Evolutionary conservation across 2,888 invertebrate genomes (phyloP).

Genomic region (Neoitamus cyanurus): DNA sequence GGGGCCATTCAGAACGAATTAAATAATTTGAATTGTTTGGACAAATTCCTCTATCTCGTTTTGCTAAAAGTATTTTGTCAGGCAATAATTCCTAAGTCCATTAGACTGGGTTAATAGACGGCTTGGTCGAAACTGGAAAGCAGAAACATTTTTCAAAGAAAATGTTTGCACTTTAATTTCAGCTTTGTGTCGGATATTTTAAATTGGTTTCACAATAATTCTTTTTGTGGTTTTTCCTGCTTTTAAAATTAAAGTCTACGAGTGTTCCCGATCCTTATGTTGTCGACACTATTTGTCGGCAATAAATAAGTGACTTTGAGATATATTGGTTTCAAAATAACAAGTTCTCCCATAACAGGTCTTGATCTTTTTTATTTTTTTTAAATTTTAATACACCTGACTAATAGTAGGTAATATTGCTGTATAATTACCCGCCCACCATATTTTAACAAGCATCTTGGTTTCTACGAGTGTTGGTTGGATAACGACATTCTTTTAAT

Average conservation of each 20-base stretch:
- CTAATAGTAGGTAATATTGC: too few species aligned
- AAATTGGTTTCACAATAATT: background rate
- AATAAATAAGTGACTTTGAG: too few species aligned
- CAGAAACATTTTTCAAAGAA: background rate
- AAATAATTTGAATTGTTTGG: background rate
- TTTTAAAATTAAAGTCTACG: background rate
- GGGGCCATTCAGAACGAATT: background rate
- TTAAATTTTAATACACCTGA: too few species aligned
- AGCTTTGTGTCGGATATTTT: background rate
- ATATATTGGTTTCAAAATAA: too few species aligned
- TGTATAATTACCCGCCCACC: too few species aligned
- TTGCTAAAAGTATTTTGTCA: background rate
- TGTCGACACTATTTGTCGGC: too few species aligned
- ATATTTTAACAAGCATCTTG: too few species aligned
- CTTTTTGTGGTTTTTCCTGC: background rate
- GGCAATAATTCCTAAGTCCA: background rate
- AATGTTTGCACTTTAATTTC: background rate
- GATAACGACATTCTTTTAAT: too few species aligned
- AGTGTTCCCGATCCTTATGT: too few species aligned
- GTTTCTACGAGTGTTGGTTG: too few species aligned
- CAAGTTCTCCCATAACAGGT: too few species aligned
- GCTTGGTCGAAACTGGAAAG: background rate
- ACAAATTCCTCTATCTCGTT: background rate
- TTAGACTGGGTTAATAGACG: background rate
- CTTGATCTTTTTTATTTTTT: too few species aligned